These are phyloP conservation scores for Agelaius tricolor DNA, from an alignment of 2,113 vertebrate species.

Conservation along the genomic window DNA sequence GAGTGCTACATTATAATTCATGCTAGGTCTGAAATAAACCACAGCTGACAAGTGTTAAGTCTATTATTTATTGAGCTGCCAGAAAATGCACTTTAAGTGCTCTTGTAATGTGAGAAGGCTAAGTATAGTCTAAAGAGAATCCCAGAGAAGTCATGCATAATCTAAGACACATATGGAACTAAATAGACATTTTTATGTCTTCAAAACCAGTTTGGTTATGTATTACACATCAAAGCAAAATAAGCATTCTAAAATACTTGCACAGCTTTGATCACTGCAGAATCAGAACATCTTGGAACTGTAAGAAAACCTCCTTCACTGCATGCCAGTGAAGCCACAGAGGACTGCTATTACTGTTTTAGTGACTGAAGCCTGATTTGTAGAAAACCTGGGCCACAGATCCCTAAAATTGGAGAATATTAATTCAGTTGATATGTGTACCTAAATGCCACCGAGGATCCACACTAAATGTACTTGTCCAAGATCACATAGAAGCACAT, in stretches of 20 bases:
- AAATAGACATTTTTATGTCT: neutral
- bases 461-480: neutral
- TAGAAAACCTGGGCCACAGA: neutral
- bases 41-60: neutral
- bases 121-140: neutral
- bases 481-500: neutral
- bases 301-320: neutral
- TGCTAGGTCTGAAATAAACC: neutral
- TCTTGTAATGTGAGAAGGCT: neutral
- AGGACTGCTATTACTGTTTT: neutral
- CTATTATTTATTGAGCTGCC: neutral
- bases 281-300: neutral
- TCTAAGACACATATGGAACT: neutral
- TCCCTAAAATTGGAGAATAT: neutral
- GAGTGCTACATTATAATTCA: neutral
- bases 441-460: neutral
- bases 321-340: neutral
- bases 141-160: neutral
- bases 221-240: neutral
- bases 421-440: neutral
- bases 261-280: neutral
- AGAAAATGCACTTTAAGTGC: neutral
- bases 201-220: neutral
- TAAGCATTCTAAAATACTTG: neutral
- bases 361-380: neutral